Base-by-base conservation (phyloP, 2,797 vertebrate species). In the Gastrophryne carolinensis region DNA sequence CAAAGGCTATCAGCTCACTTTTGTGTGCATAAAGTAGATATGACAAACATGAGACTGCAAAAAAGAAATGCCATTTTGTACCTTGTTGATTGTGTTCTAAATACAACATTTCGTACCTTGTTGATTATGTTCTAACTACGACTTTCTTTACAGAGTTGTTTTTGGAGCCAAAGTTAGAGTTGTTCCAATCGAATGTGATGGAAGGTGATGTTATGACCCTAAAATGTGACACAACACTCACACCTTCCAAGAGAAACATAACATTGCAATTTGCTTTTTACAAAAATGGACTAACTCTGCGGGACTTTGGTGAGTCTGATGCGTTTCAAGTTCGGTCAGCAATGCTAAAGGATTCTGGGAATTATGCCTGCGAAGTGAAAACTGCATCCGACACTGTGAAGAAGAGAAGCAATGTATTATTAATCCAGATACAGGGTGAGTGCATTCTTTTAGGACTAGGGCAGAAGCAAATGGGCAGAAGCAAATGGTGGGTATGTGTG, bases 91-190 rank as follows among this genome's bases (percentile, higher is more conserved):
- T n/a, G n/a, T n/a, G n/a, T n/a, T n/a, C n/a, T n/a, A n/a, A n/a
- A n/a, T n/a, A n/a, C n/a, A n/a, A n/a, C n/a, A n/a, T n/a, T n/a
- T n/a, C n/a, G n/a, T n/a, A n/a, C n/a, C n/a, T n/a, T n/a, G n/a
- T n/a, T n/a, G n/a, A n/a, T n/a, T n/a, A n/a, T n/a, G n/a, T n/a
- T n/a, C n/a, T n/a, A n/a, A n/a, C n/a, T n/a, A n/a, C n/a, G n/a
- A n/a, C n/a, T n/a, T n/a, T n/a, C n/a, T n/a, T n/a, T n/a, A n/a
- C 19, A 70, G 67, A 57, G 27, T 37, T 70, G 0, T 70, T 70
- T 56, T 17, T 11, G 21, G 17, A 19, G 3, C 67, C 67, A 44
- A 9, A 21, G 21, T n/a, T 70, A 41, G 9, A 5, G 44, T 8
- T 35, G 0, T 11, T 8, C 12, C 4, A 2, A 8, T 11, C 17